Percentiles rank a stretch among this genome's conserved stretches.
Evolutionary conservation across 1,140 invertebrate genomes (phyloP).

Genomic region (Chrysoperla carnea): DNA sequence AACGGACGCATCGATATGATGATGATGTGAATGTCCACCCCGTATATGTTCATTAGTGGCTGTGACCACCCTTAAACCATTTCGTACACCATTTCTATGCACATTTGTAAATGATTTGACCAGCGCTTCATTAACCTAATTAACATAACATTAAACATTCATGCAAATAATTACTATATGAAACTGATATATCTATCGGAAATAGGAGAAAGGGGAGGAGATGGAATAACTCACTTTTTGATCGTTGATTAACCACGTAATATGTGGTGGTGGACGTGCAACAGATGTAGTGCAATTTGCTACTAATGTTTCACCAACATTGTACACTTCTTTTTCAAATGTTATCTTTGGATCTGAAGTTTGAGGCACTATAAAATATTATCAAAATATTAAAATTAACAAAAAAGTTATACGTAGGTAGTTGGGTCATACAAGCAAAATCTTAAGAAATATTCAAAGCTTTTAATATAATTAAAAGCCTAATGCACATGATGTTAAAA

Average conservation of each 20-base stretch:
- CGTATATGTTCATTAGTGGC: neutral
- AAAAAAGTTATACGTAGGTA: too few species aligned
- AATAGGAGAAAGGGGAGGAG: neutral
- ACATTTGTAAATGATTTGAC: constrained; percentile 19
- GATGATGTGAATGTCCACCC: constrained; percentile 17
- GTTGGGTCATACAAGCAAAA: too few species aligned
- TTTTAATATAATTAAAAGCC: too few species aligned
- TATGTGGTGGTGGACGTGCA: constrained; percentile 53
- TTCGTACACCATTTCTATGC: too few species aligned
- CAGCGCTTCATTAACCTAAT: constrained; percentile 15
- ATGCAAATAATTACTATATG: too few species aligned
- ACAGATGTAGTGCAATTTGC: constrained; percentile 59
- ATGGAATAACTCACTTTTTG: constrained; percentile 43
- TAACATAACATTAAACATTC: too few species aligned
- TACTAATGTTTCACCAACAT: constrained; percentile 48
- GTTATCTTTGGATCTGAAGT: constrained; percentile 47
- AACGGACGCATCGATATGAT: constrained; percentile 18
- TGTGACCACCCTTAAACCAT: too few species aligned
- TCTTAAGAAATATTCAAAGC: too few species aligned
- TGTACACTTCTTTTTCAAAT: constrained; percentile 46
- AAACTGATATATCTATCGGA: too few species aligned
- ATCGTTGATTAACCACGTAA: constrained; percentile 70
- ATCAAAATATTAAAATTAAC: constrained; percentile 4
- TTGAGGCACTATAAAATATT: constrained; percentile 44
- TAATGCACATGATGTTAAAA: too few species aligned